Conservation (phyloP, 37 sponge, comb jelly and placozoan species). For the Dysidea cf. avara region DNA sequence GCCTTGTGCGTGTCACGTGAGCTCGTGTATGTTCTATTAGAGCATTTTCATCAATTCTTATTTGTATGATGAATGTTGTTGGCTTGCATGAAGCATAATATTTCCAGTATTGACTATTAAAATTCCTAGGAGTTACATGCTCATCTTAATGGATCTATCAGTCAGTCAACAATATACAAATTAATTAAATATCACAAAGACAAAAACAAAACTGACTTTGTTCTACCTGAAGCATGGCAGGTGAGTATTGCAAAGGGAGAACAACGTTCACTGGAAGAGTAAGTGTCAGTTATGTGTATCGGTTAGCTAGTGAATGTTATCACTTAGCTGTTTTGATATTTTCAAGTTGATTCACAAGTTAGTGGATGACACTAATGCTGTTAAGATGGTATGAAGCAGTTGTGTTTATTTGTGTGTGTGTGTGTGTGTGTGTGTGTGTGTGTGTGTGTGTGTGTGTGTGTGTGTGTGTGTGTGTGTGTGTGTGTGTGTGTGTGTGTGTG, state of each 20-base stretch:
- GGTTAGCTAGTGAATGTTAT: background rate
- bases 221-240: constrained; percentile 41
- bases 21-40: too few species aligned
- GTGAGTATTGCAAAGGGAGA: constrained; percentile 59
- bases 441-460: too few species aligned
- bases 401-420: too few species aligned
- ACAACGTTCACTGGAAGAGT: constrained; percentile 62
- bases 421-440: background rate
- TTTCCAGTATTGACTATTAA: too few species aligned
- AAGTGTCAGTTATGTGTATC: background rate
- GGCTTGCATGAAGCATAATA: too few species aligned
- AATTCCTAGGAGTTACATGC: constrained; percentile 81
- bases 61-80: too few species aligned
- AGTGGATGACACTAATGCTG: constrained; percentile 69
- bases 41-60: too few species aligned
- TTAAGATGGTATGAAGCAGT: constrained; percentile 34
- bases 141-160: constrained; percentile 87
- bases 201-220: background rate
- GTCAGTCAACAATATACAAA: constrained; percentile 60
- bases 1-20: too few species aligned
- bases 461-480: too few species aligned
- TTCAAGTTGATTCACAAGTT: constrained; percentile 67
- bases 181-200: constrained; percentile 39
- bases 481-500: too few species aligned
- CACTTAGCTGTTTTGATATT: constrained; percentile 61